Percentiles rank a stretch among this genome's conserved stretches.
phyloP scores from a whole-genome alignment of 2,888 invertebrate genomes.

The Cryptus viduatorius region DNA sequence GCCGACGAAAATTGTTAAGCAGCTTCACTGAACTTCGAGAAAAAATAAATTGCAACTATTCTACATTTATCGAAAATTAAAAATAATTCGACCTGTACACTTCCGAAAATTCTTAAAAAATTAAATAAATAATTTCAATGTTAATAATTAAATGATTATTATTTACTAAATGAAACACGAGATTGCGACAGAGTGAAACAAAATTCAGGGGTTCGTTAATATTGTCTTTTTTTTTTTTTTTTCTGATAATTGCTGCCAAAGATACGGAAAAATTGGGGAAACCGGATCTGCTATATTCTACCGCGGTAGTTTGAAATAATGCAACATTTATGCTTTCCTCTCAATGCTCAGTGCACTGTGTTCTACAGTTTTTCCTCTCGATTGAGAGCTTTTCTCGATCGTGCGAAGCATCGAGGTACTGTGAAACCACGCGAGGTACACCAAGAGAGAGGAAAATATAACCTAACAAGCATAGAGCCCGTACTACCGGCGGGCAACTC shows the following conservation, averaged over 20 bases:
- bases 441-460: slow-evolving; percentile 15
- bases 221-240: background rate
- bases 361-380: background rate
- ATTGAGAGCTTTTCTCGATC: slow-evolving; percentile 25
- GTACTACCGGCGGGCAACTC: slow-evolving; percentile 2
- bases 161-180: too few relatives aligned
- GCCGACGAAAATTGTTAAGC: background rate
- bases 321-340: slow-evolving; percentile 32
- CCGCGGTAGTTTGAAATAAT: slow-evolving; percentile 8
- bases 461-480: slow-evolving; percentile 16
- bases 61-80: too few relatives aligned
- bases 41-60: too few relatives aligned
- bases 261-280: background rate
- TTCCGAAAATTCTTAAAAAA: too few relatives aligned
- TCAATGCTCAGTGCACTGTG: background rate
- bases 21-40: too few relatives aligned
- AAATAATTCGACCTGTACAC: too few relatives aligned
- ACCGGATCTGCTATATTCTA: background rate
- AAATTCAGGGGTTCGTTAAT: background rate
- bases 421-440: slow-evolving; percentile 19
- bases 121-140: too few relatives aligned
- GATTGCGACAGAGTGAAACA: background rate
- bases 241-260: background rate
- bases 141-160: too few relatives aligned
- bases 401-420: background rate